Evolutionary conservation across 2,888 invertebrate species (phyloP).

Genomic region (Mesorhabditis spiculigera): DNA sequence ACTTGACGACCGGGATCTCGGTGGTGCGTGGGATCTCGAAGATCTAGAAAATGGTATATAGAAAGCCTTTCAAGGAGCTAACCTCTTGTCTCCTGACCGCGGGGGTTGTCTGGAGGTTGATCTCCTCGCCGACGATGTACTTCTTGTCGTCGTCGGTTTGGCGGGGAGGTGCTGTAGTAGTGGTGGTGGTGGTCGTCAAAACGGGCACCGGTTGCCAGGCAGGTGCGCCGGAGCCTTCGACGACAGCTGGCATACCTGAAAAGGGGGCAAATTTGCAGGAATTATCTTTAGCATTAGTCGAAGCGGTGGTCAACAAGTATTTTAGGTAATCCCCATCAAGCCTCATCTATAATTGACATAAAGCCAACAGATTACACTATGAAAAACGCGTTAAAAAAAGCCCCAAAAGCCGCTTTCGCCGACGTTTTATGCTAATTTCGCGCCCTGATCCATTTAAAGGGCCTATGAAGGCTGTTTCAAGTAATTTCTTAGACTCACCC

Average conservation of each 20-base stretch:
- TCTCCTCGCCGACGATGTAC: neutral
- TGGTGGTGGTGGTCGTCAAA: neutral
- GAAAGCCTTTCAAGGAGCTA: neutral
- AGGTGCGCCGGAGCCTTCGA: neutral
- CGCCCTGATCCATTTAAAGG: no score
- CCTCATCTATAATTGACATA: no score
- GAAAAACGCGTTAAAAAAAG: no score
- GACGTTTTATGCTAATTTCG: no score
- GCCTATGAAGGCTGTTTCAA: neutral
- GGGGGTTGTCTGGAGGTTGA: neutral
- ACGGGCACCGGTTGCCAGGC: neutral
- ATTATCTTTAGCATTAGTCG: no score
- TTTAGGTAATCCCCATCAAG: no score
- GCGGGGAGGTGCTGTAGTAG: neutral
- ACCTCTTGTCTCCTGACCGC: neutral
- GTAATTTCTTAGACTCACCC: slow-evolving; percentile 12
- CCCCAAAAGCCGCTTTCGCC: no score
- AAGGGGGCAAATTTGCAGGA: neutral
- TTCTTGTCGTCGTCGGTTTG: neutral
- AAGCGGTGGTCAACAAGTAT: no score
- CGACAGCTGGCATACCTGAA: neutral
- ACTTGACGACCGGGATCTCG: no score
- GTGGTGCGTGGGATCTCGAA: no score
- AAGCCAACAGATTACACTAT: no score
- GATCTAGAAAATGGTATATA: no score